Base-by-base conservation (phyloP, 2,888 invertebrate species). In the Rhagonycha fulva region DNA sequence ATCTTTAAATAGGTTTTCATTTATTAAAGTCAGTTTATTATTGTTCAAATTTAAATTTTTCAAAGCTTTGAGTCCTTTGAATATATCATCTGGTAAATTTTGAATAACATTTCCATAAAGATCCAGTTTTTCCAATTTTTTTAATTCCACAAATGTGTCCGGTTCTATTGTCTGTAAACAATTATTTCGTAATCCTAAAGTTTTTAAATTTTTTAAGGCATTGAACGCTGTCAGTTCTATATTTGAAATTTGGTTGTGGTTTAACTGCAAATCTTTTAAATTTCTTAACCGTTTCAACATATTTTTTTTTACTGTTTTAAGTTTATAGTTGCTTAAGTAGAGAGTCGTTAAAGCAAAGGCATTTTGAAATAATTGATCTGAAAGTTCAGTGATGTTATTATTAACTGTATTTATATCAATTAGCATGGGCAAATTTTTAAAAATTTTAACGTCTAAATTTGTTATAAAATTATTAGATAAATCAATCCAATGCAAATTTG, bases 201-300 rank as follows among this genome's bases (percentile, higher is more conserved):
- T 61, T 71, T 67, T 63, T 7, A 75, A 32, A 60, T 70, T 62
- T 11, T 47, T 2, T 14, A 68, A n/a, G n/a, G 68, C 66, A 9
- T 71, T 71, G 14, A 75, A 75, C 2, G 60, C 67, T 23, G 62
- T 70, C 9, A 24, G 30, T 28, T 10, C 14, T 23, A 75, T 70
- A n/a, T 4, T 3, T 19, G 30, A 12, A 10, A 75, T 70, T 19
- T 75, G 0, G 60, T 75, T 75, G 24, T 23, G 4, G 3, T 67
- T 12, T 14, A 75, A n/a, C n/a, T 23, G 62, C 14, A 75, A 30
- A 61, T 68, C 70, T n/a, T 7, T 71, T 32, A 75, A 28, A 14
- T 67, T 47, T 10, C 12, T 14, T 9, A 75, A 47, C 23, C 12
- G 63, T 26, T 24, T 14, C 14, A 75, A 71, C 9, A 62, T 10